Conservation (phyloP, 2,888 invertebrate genomes). For the Carpatolechia fugitivella region DNA sequence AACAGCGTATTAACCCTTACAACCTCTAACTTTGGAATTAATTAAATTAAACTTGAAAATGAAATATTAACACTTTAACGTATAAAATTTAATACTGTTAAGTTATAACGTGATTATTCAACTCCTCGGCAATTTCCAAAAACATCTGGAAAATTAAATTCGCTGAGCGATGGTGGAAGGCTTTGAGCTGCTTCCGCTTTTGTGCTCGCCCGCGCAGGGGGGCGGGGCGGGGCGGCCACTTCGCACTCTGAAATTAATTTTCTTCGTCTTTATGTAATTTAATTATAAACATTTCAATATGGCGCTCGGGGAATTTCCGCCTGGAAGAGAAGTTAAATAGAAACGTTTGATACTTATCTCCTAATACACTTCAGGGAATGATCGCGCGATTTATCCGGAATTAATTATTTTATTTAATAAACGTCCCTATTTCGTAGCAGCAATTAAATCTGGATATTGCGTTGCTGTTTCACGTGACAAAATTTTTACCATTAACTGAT, state of each 20-base stretch:
- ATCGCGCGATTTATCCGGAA: constrained; percentile 69
- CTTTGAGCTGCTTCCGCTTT: constrained; percentile 68
- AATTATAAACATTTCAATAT: constrained; percentile 80
- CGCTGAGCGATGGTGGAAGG: constrained; percentile 54
- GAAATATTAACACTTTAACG: constrained; percentile 80
- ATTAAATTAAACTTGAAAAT: constrained; percentile 80
- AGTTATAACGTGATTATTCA: constrained; percentile 80
- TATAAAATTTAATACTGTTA: constrained; percentile 78
- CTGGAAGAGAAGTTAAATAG: constrained; percentile 75
- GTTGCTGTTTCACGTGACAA: background rate
- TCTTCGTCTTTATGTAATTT: constrained; percentile 80
- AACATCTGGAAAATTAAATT: constrained; percentile 78
- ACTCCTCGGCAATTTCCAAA: constrained; percentile 74
- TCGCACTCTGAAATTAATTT: constrained; percentile 78
- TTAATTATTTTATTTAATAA: constrained; percentile 57
- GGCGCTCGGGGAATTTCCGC: constrained; percentile 76
- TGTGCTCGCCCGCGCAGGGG: constrained; percentile 41
- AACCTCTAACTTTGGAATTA: constrained; percentile 71
- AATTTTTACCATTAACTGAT: background rate
- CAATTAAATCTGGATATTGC: background rate
- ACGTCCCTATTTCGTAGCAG: background rate
- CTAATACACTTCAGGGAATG: constrained; percentile 74
- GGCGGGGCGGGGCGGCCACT: constrained; percentile 56
- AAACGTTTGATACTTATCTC: constrained; percentile 79
- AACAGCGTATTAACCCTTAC: constrained; percentile 38